Base-by-base conservation (phyloP, 1,140 invertebrate genomes). In the Acromyrmex charruanus region DNA sequence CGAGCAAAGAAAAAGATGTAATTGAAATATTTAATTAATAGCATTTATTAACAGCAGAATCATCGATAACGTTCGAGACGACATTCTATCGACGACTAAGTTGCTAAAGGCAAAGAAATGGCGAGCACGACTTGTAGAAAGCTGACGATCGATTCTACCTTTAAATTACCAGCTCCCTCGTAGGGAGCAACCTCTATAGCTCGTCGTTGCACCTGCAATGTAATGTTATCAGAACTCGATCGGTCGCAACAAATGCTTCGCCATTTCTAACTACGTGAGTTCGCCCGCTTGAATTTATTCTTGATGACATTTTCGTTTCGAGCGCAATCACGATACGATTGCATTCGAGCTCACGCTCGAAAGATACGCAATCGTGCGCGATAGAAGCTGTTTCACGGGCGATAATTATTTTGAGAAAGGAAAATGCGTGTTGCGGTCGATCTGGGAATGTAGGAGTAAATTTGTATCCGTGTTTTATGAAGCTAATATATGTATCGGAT, bases 301-400 rank as follows among this genome's bases (percentile, higher is more conserved):
- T 25, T 75, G 61, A 89, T 90, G 88, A 88, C 86, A 90, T 86
- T 90, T 81, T 65, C 39, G 21, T 77, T n/a, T 12, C 35, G 51
- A 31, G 31, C 39, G 35, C 75, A 44, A 49, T 18, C 6, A 39
- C 31, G 55, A 88, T 72, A 63, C 25, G 28, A 90, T 87, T 72
- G 49, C 28, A 25, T 55, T 69, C 25, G 16, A 68, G 65, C 77
- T 65, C 51, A 66, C 35, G 51, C 16, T 31, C 59, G 3, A 51
- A 66, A 44, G 25, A 66, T 31, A 25, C 14, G 59, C 16, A 7
- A 0, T 28, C 44, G 28, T 12, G n/a, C 31, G 35, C 14, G 10
- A 49, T 58, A 16, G 6, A 81, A 81, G 35, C 9, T 44, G 53
- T 72, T 81, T 58, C 16, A 10, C 51, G 35, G 7, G 4, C 18